Evolutionary conservation across 2,797 vertebrate species (phyloP), one percentile per base, ranked within the genome.

Genomic region (Notoglanidium macrostoma): DNA sequence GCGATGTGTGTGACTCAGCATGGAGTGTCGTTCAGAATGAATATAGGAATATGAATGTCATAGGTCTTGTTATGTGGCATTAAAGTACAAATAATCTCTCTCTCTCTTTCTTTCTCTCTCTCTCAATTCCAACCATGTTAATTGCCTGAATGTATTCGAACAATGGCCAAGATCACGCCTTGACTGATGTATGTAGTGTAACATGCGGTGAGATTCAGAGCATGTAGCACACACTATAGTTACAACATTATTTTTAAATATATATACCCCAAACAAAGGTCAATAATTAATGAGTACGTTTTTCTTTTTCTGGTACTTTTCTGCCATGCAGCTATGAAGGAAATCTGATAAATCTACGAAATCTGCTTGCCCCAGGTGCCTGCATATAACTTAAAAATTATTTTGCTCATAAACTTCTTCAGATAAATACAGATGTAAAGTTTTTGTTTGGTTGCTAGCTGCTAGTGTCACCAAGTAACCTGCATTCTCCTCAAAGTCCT

Each of bases 401-500:
- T 26, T 26, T 14, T 68, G 10, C 21, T 40, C 44, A 68, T 46
- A 23, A n/a, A 76, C 17, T 57, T 55, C 57, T 15, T 61, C 35
- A 63, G 35, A 44, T 19, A 59, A 80, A 81, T 40, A 63, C 23
- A 9, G 59, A 49, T 68, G 32, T 63, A 54, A 44, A 51, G 49
- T 76, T 70, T 70, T 44, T 85, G 78, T 72, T 88, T 84, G 44
- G 79, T 86, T 74, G n/a, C 59, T 73, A n/a, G 77, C 11, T 46
- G 57, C 70, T 70, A 32, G 61, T 68, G 85, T 54, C 77, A 77
- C 85, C 26, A 35, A 80, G 80, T 86, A 87, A 87, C 83, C 65
- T 74, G 19, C 46, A 26, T 76, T 85, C 40, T 88, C 21, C 68
- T 76, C 55, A 51, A 88, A n/a, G 46, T 86, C 76, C 83, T 77